Conservation (phyloP, 2,888 invertebrate species). For the Drosophila algonquin region DNA sequence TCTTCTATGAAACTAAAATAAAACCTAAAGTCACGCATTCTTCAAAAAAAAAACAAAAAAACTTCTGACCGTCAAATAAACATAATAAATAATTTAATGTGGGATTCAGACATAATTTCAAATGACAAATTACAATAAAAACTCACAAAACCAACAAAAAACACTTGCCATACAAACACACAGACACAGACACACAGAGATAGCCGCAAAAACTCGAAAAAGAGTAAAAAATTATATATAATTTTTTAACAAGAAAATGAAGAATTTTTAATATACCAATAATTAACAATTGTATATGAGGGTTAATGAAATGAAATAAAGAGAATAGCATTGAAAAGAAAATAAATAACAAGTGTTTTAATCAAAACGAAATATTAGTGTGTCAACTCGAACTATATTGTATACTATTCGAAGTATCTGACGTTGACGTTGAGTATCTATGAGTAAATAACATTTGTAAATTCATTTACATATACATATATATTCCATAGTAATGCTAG, state of each 20-base stretch:
- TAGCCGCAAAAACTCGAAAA: not conserved
- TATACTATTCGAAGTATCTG: not conserved
- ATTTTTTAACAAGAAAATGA: constrained; percentile 60
- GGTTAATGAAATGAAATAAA: constrained; percentile 45
- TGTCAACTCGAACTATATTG: not conserved
- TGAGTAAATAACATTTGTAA: not conserved
- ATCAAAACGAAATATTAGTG: not conserved
- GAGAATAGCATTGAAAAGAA: constrained; percentile 41
- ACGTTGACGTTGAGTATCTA: constrained; percentile 3
- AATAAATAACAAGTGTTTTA: not conserved
- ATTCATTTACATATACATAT: constrained; percentile 1
- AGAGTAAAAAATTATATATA: constrained; percentile 48
- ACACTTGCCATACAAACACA: constrained; percentile 23
- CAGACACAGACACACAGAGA: not conserved
- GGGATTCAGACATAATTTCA: not conserved
- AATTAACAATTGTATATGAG: constrained; percentile 11
- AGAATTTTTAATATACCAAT: constrained; percentile 50
- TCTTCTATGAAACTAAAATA: not conserved
- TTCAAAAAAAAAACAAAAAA: constrained; percentile 15
- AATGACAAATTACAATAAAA: constrained; percentile 67
- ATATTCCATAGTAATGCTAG: not conserved
- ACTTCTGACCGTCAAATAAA: not conserved
- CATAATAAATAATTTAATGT: not conserved
- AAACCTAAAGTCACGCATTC: constrained; percentile 3
- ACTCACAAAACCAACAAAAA: constrained; percentile 25